These are phyloP conservation scores for Uloborus plumipes DNA, from an alignment of 2,888 invertebrate species.

Conservation along the genomic window DNA sequence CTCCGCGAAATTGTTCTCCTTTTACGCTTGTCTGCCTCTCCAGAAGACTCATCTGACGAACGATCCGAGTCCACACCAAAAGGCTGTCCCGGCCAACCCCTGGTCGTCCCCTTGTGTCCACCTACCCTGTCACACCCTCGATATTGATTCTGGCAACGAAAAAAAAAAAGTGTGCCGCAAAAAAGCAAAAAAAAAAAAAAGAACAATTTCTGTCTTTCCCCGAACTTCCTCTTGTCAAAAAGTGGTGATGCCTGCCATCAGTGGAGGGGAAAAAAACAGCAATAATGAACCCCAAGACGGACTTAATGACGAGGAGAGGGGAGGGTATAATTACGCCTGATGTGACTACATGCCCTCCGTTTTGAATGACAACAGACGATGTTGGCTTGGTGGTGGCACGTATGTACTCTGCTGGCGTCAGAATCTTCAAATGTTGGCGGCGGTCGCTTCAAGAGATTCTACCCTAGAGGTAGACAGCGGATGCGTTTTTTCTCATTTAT, in stretches of 20 bases:
- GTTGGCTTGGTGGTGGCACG: background rate
- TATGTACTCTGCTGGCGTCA: slow-evolving; percentile 41
- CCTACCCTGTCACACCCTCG: slow-evolving; percentile 23
- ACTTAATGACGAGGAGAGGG: slow-evolving; percentile 23
- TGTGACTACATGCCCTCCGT: slow-evolving; percentile 39
- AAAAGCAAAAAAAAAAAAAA: background rate
- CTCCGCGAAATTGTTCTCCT: background rate
- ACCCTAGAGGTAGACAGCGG: slow-evolving; percentile 22
- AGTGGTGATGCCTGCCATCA: slow-evolving; percentile 23
- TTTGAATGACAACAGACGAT: slow-evolving; percentile 38
- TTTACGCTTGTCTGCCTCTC: slow-evolving; percentile 47
- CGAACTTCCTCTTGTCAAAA: slow-evolving; percentile 18
- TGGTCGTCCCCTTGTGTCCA: slow-evolving; percentile 41
- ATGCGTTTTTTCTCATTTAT: slow-evolving; percentile 21
- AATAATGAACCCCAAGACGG: slow-evolving; percentile 15
- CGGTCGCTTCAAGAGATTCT: slow-evolving; percentile 30
- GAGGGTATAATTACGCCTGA: slow-evolving; percentile 50
- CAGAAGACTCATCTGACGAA: slow-evolving; percentile 19
- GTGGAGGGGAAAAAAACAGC: slow-evolving; percentile 6
- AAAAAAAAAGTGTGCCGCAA: slow-evolving; percentile 16
- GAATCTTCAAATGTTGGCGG: slow-evolving; percentile 49
- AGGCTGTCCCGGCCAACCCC: slow-evolving; percentile 42
- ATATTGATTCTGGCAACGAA: slow-evolving; percentile 36
- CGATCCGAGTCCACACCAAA: slow-evolving; percentile 19
- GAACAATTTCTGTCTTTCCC: no score